A percentile compares a stretch with the other conserved stretches of the same genome.
Conservation (phyloP, 2,113 vertebrate genomes). For the Myocastor coypus region DNA sequence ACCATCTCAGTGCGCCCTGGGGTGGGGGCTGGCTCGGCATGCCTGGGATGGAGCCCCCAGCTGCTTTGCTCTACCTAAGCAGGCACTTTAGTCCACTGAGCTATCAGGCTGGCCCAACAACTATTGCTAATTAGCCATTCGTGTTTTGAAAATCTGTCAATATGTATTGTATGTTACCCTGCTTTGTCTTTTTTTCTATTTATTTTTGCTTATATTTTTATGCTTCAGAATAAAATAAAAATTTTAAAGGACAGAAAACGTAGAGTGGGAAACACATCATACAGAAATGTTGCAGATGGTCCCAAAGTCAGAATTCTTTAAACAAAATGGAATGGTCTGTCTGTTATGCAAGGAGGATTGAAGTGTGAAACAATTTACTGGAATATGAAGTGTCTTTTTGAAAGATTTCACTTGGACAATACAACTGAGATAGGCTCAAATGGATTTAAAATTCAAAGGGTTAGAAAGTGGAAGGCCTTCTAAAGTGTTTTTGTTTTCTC, state of each 20-base stretch:
- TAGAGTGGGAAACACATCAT: conserved; percentile 43
- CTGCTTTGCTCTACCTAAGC: too few species aligned
- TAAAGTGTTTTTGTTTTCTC: neutral
- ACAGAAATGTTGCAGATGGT: neutral
- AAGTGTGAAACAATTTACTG: conserved; percentile 40
- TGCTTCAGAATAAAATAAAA: too few species aligned
- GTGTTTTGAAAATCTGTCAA: too few species aligned
- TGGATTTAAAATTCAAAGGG: conserved; percentile 43
- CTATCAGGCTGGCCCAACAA: too few species aligned
- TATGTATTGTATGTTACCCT: too few species aligned
- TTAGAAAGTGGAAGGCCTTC: conserved; percentile 6
- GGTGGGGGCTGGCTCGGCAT: too few species aligned
- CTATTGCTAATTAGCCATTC: too few species aligned
- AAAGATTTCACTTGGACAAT: conserved; percentile 53
- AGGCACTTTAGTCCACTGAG: too few species aligned
- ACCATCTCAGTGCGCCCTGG: too few species aligned
- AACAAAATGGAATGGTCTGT: conserved; percentile 37
- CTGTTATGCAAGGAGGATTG: conserved; percentile 30
- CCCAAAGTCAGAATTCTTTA: conserved; percentile 40
- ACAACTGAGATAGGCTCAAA: conserved; percentile 31
- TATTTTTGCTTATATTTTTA: too few species aligned
- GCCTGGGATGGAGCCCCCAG: too few species aligned
- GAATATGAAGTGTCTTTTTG: conserved; percentile 30
- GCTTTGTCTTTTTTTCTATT: too few species aligned
- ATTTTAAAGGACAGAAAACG: neutral